Evolutionary conservation across 2,888 invertebrate genomes (phyloP).

Genomic region (Hofmannophila pseudospretella): DNA sequence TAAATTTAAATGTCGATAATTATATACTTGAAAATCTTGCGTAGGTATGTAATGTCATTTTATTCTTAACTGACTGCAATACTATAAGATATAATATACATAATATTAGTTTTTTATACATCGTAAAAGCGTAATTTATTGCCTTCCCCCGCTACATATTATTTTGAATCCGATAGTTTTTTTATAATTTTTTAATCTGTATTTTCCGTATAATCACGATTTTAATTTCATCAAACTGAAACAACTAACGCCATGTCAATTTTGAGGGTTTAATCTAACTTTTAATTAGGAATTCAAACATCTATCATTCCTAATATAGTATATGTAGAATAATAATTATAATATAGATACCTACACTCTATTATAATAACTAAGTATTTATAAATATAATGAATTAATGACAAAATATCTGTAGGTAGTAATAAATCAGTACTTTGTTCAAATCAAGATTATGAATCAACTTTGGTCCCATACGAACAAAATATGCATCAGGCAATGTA

Average conservation of each 20-base stretch:
- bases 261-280: background rate
- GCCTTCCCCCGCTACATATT: slow-evolving; percentile 83
- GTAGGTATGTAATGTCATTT: slow-evolving; percentile 16
- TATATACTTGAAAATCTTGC: slow-evolving; percentile 3
- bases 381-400: too few relatives aligned
- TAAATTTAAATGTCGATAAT: slow-evolving; percentile 5
- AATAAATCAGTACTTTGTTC: slow-evolving; percentile 35
- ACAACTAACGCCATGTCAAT: slow-evolving; percentile 4
- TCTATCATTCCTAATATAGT: slow-evolving; percentile 3
- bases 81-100: slow-evolving; percentile 9
- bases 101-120: slow-evolving; percentile 56
- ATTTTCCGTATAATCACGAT: slow-evolving; percentile 1
- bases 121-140: slow-evolving; percentile 83
- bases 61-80: slow-evolving; percentile 10
- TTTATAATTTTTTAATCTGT: background rate
- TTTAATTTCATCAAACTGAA: slow-evolving; percentile 6
- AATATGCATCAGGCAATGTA: slow-evolving; percentile 9
- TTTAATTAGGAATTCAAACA: slow-evolving; percentile 12
- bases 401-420: slow-evolving; percentile 18
- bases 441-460: slow-evolving; percentile 27
- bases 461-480: slow-evolving; percentile 25
- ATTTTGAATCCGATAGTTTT: slow-evolving; percentile 37
- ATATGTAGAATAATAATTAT: too few relatives aligned
- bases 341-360: too few relatives aligned
- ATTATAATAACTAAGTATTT: slow-evolving; percentile 13